These are phyloP conservation scores for Loripinus fragilis DNA, from an alignment of 2,888 invertebrate species.

Conservation along the genomic window DNA sequence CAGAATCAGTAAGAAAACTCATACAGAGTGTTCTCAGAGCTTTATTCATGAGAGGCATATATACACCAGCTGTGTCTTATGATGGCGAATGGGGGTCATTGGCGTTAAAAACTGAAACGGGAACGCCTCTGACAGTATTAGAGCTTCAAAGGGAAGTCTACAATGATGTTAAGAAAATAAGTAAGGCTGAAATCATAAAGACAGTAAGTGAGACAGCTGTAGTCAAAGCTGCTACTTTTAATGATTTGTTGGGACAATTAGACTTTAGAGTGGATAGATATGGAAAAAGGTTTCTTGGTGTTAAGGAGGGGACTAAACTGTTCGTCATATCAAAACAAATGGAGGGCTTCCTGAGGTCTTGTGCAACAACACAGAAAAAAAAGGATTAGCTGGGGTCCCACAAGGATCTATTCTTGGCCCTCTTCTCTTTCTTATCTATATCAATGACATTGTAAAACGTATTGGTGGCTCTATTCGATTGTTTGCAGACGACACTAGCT, in stretches of 20 bases:
- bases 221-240: background rate
- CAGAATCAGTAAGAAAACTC: slow-evolving; percentile 26
- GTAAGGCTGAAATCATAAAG: background rate
- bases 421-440: too few relatives aligned
- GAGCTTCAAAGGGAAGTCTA: background rate
- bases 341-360: background rate
- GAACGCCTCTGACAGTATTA: background rate
- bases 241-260: background rate
- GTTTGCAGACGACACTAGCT: too few relatives aligned
- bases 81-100: slow-evolving; percentile 49
- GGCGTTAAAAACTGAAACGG: background rate
- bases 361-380: too few relatives aligned
- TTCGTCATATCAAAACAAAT: background rate
- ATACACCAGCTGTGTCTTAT: slow-evolving; percentile 28
- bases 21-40: slow-evolving; percentile 17
- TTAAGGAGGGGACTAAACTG: background rate
- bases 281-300: background rate
- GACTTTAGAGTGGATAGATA: background rate
- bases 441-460: too few relatives aligned
- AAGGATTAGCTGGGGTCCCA: too few relatives aligned
- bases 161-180: background rate
- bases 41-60: slow-evolving; percentile 23
- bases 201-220: background rate
- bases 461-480: too few relatives aligned
- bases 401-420: too few relatives aligned